Conservation (phyloP, 1,140 invertebrate genomes). For the Phymorhynchus buccinoides region DNA sequence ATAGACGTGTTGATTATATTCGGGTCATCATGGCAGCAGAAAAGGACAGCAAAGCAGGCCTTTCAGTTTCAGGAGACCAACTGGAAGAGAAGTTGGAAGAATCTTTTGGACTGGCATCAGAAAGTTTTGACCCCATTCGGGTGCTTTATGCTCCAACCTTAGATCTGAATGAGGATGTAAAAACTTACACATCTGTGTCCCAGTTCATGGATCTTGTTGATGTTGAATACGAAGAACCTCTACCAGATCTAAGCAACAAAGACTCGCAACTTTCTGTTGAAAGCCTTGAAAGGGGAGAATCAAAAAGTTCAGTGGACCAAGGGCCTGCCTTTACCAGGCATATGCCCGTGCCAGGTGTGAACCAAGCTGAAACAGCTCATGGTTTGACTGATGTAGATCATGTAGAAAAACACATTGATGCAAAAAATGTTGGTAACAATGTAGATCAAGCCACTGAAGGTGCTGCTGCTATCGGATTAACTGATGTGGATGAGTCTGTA, state of each 20-base stretch:
- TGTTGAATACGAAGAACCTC: background rate
- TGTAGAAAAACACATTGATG: background rate
- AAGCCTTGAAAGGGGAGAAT: background rate
- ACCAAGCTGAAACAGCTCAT: too few relatives aligned
- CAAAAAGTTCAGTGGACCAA: background rate
- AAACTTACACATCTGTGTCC: slow-evolving; percentile 22
- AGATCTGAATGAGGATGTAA: background rate
- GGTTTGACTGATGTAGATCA: background rate
- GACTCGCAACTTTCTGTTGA: too few relatives aligned
- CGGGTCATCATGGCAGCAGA: background rate
- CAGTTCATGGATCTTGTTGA: slow-evolving; percentile 1
- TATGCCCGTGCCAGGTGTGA: too few relatives aligned
- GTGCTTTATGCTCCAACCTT: slow-evolving; percentile 8
- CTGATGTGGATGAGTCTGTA: too few relatives aligned
- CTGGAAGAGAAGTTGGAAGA: background rate
- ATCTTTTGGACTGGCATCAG: background rate
- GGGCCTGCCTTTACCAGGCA: too few relatives aligned
- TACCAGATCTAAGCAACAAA: background rate
- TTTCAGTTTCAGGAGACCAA: background rate
- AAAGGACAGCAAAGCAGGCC: background rate
- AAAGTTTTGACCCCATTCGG: slow-evolving; percentile 11
- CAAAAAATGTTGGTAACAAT: background rate
- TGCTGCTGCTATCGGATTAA: background rate
- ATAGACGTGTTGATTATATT: background rate
- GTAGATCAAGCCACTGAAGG: background rate